Base-by-base conservation (phyloP, 2,888 invertebrate species). In the Punctoribates punctum region DNA sequence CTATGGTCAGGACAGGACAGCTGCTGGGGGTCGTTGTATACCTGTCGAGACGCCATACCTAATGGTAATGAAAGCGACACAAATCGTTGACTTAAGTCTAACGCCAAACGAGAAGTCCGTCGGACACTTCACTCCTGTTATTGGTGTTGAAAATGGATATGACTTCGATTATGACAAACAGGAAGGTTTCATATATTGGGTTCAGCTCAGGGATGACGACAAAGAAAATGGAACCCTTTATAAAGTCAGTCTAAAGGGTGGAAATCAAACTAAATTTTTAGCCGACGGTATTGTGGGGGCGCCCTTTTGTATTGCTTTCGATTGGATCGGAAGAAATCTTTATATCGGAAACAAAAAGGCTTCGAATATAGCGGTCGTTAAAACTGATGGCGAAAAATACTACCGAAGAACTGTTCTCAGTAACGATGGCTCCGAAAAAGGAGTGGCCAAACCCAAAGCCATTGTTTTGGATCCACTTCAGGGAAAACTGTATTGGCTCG, bases 401-500 rank as follows among this genome's bases (percentile, higher is more conserved):
- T 92, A 91, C 83, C 87, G 96, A 60, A 88, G 92, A 15, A 89
- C 96, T 42, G 88, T 99, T 29, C 85, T 98, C 78, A 91, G 92
- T 0, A 97, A 97, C 83, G 91, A 94, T 82, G 96, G 96, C 0
- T 92, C 90, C 80, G 88, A 87, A 77, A 88, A 89, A 0, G 94
- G 94, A 0, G 93, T 97, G 1, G 92, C 94, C 0, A 90, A 90
- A 81, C 98, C 98, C 0, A 91, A 89, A 81, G 89, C 92, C 0
- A 88, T 99, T 78, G 93, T 91, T 76, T 86, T 99, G 46, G 95
- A 98, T 85, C 96, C 98, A 0, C 88, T 89, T n/a, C 92, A 93
- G 81, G 98, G 98, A 86, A 91, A 91, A 85, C 85, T 96, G 38
- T 99, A 94, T 85, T 99, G 98, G 98, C 88, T 96, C 13, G 99